Evolutionary conservation across 2,797 vertebrate genomes (phyloP).

Genomic region (Apogon hyalosoma): DNA sequence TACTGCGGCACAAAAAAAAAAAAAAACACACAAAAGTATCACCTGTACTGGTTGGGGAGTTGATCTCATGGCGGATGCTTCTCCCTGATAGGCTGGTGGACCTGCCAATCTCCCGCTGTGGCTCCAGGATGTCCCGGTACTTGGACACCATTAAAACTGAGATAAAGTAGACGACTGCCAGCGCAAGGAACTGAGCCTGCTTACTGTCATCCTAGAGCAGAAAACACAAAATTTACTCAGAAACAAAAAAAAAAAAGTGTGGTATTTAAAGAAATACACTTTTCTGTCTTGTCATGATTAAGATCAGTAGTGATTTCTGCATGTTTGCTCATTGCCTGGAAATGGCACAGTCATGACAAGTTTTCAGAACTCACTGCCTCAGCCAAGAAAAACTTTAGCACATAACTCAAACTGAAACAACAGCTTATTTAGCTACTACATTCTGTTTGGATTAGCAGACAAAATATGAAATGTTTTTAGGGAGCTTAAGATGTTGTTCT

Average conservation of each 20-base stretch:
- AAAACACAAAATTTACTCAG: conserved; percentile 29
- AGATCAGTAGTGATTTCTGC: too few species aligned
- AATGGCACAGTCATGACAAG: not conserved
- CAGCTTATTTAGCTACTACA: not conserved
- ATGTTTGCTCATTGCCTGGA: not conserved
- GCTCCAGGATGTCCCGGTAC: conserved; percentile 97
- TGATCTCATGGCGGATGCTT: conserved; percentile 98
- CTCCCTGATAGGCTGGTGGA: conserved; percentile 94
- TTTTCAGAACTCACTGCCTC: not conserved
- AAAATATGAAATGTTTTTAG: too few species aligned
- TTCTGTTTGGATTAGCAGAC: too few species aligned
- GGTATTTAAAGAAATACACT: not conserved
- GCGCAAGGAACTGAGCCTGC: conserved; percentile 97
- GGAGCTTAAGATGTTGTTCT: too few species aligned
- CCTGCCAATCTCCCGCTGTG: conserved; percentile 95
- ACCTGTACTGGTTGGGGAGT: conserved; percentile 99
- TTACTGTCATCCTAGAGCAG: conserved; percentile 94
- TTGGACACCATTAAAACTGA: conserved; percentile 99
- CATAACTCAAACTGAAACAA: not conserved
- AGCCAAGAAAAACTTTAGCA: not conserved
- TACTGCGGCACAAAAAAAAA: conserved; percentile 18
- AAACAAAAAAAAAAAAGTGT: conserved; percentile 1
- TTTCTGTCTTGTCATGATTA: not conserved
- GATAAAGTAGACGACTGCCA: conserved; percentile 99
- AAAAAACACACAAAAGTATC: conserved; percentile 25